A percentile compares a stretch with the other conserved stretches of the same genome.
phyloP scores from a whole-genome alignment of 2,888 invertebrate species.

The Entomobrya proxima region DNA sequence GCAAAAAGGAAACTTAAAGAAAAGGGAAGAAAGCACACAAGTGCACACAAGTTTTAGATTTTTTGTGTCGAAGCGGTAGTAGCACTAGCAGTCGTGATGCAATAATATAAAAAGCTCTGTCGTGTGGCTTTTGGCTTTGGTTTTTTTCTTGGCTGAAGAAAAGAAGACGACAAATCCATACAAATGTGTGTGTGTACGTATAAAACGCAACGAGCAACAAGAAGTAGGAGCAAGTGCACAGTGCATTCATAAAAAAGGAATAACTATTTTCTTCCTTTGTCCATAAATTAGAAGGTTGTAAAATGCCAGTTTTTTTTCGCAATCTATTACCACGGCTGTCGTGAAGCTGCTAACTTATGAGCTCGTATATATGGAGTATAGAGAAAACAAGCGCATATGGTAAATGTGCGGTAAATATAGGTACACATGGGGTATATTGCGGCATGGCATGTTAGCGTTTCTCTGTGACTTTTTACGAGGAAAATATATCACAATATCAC shows the following conservation, averaged over 20 bases:
- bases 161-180: conserved; percentile 31
- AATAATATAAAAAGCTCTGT: neutral
- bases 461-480: conserved; percentile 60
- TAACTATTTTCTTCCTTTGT: conserved; percentile 70
- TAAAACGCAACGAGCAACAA: conserved; percentile 1
- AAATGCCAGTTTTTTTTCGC: conserved; percentile 72
- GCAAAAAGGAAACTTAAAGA: neutral
- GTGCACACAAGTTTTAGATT: neutral
- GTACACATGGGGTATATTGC: conserved; percentile 46
- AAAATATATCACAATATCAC: conserved; percentile 67
- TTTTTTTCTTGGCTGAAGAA: neutral
- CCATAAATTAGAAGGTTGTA: conserved; percentile 74
- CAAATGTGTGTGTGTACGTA: conserved; percentile 2
- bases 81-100: conserved; percentile 30
- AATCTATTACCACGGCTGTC: conserved; percentile 74
- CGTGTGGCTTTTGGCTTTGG: neutral
- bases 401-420: conserved; percentile 27
- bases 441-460: conserved; percentile 14
- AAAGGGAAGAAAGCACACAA: conserved; percentile 1
- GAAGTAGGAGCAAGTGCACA: conserved; percentile 7
- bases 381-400: conserved; percentile 1
- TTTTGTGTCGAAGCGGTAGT: neutral
- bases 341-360: conserved; percentile 67
- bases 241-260: conserved; percentile 50
- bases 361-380: conserved; percentile 35